Evolutionary conservation across 2,888 invertebrate genomes (phyloP), one percentile per base, ranked within the genome.

Genomic region (Hemaris fuciformis): DNA sequence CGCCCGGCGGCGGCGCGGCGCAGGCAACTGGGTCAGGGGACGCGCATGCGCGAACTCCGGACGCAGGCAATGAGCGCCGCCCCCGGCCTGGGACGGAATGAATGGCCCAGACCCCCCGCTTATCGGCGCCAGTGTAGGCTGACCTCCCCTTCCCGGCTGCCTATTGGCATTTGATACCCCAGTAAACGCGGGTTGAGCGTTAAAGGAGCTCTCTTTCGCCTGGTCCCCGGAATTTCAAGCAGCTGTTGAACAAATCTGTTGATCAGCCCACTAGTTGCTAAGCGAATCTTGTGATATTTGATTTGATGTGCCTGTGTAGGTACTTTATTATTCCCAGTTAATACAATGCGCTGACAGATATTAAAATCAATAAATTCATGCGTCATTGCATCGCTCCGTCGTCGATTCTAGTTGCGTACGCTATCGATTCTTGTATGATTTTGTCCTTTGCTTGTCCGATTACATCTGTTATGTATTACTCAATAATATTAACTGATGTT

Each of bases 21-120:
- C 67, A 67, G 69, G 77, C 89, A 89, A 88, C 79, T 91, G 87
- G 90, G 91, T 91, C 91, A 90, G 84, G 77, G 85, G 83, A 82
- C 87, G 87, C 89, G 90, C 89, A 88, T 86, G 91, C 91, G 85
- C 80, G 85, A 78, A 65, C 68, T 85, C 88, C 88, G 89, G 89
- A 90, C 87, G 81, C 84, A 73, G 72, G 85, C 90, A 91, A 90
- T 91, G 88, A 89, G 86, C 86, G 77, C 87, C 88, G 88, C 89
- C 91, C 90, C 87, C 88, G 82, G 82, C 82, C 85, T 79, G 81
- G 83, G 80, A 79, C 77, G 77, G 76, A 85, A 85, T 87, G 87
- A 89, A 88, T 84, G 86, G 86, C 83, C 74, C 75, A 75, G 86
- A 84, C 83, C 86, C 85, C 84, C 83, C 79, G 80, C 81, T 75